Percentiles rank a stretch among this genome's conserved stretches.
phyloP scores from a whole-genome alignment of 2,888 invertebrate genomes.

The Drosophila atripex region DNA sequence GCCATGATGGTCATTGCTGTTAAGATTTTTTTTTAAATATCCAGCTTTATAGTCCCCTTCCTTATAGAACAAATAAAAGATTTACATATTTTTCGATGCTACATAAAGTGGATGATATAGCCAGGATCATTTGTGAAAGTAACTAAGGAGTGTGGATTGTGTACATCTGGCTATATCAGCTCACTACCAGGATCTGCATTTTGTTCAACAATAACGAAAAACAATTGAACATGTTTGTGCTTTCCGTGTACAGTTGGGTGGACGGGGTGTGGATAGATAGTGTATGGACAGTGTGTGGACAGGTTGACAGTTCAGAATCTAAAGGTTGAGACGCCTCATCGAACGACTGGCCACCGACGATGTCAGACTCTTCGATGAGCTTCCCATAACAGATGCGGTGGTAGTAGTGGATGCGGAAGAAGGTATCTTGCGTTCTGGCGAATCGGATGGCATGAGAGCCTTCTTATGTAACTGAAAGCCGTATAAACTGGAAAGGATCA shows the following conservation, averaged over 20 bases:
- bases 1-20: slow-evolving; percentile 83
- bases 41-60: neutral
- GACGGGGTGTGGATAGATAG: no score
- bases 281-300: neutral
- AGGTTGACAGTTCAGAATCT: neutral
- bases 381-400: neutral
- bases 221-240: slow-evolving; percentile 4
- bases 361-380: neutral
- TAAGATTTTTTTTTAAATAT: neutral
- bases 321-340: neutral
- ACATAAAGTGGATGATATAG: slow-evolving; percentile 15
- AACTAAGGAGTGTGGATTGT: neutral
- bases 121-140: slow-evolving; percentile 16
- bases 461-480: slow-evolving; percentile 55
- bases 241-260: neutral
- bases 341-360: neutral
- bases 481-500: slow-evolving; percentile 40
- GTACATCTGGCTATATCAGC: slow-evolving; percentile 29
- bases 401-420: neutral
- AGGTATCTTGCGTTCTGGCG: neutral
- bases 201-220: slow-evolving; percentile 4
- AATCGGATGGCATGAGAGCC: slow-evolving; percentile 32
- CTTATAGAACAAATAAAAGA: neutral
- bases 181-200: slow-evolving; percentile 16
- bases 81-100: neutral